These are phyloP conservation scores for Aptenodytes forsteri DNA, from an alignment of 2,113 vertebrate genomes.

Conservation along the genomic window DNA sequence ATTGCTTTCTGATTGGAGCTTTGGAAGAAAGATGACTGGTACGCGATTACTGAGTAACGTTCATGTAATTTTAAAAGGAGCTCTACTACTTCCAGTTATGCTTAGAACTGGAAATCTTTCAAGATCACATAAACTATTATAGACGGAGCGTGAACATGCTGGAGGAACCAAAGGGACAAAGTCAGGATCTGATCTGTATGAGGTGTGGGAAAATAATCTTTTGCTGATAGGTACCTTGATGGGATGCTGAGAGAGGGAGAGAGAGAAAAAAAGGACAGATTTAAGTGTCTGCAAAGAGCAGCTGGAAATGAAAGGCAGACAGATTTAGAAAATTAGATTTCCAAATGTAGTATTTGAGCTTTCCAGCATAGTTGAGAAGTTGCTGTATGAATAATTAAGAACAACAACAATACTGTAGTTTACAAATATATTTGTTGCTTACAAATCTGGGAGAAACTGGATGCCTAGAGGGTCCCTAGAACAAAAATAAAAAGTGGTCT, in stretches of 20 bases:
- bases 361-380: background rate
- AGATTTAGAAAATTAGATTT: background rate
- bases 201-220: background rate
- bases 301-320: background rate
- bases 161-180: background rate
- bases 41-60: background rate
- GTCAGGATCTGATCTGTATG: background rate
- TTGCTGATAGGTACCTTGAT: background rate
- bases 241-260: background rate
- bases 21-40: background rate
- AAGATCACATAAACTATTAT: background rate
- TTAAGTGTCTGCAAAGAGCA: background rate
- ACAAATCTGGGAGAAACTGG: background rate
- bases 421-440: background rate
- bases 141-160: background rate
- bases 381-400: background rate
- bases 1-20: background rate
- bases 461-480: background rate
- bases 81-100: background rate
- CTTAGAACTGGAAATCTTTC: constrained; percentile 9
- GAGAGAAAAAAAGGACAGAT: background rate
- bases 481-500: background rate
- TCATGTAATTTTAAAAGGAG: background rate
- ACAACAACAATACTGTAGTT: background rate
- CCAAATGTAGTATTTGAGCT: background rate